A percentile compares a stretch with the other conserved stretches of the same genome.
These are phyloP conservation scores for Vesta saturnalis DNA, from an alignment of 2,888 invertebrate species.

Conservation along the genomic window DNA sequence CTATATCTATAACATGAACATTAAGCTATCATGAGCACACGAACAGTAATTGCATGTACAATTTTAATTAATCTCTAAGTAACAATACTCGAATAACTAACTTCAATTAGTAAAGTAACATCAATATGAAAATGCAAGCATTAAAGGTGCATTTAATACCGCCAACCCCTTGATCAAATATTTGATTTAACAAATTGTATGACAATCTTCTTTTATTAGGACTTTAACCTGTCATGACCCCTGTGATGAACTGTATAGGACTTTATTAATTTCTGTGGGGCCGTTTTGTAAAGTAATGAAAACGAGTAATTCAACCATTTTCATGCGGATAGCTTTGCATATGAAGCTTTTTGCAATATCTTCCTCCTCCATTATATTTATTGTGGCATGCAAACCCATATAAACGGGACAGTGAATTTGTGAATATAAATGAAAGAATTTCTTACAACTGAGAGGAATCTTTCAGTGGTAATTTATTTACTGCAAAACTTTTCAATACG, in stretches of 20 bases:
- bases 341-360: slow-evolving; percentile 33
- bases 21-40: not conserved
- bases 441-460: not conserved
- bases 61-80: not conserved
- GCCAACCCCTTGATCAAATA: slow-evolving; percentile 33
- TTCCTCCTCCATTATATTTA: slow-evolving; percentile 14
- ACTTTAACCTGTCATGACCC: slow-evolving; percentile 38
- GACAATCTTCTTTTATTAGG: slow-evolving; percentile 31
- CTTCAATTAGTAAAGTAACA: slow-evolving; percentile 29
- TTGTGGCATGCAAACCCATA: slow-evolving; percentile 28
- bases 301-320: slow-evolving; percentile 32
- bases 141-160: slow-evolving; percentile 34
- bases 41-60: not conserved
- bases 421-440: slow-evolving; percentile 4
- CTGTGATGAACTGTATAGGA: slow-evolving; percentile 20
- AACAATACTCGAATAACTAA: slow-evolving; percentile 9
- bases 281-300: slow-evolving; percentile 31
- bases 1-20: not conserved
- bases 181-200: slow-evolving; percentile 32
- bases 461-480: too few species aligned
- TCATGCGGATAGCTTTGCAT: slow-evolving; percentile 33
- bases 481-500: too few species aligned
- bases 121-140: slow-evolving; percentile 26
- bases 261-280: slow-evolving; percentile 34
- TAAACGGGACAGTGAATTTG: slow-evolving; percentile 12